Percentiles rank a stretch among this genome's conserved stretches.
phyloP scores from a whole-genome alignment of 2,888 invertebrate species.

The Parthenolecanium corni region DNA sequence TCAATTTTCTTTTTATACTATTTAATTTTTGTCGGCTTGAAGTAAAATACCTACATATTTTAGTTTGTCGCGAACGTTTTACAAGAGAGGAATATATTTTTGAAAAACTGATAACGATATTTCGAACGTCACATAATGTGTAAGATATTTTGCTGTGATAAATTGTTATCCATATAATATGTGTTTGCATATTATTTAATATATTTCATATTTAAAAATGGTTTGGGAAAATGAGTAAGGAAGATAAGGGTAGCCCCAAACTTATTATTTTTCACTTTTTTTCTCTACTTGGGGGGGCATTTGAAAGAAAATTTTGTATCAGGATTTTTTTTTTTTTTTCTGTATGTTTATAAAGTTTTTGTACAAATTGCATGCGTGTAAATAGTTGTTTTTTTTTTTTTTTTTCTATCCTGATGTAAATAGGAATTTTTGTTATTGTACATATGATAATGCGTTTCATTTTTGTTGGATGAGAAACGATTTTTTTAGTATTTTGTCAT shows the following conservation, averaged over 20 bases:
- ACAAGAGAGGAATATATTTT: too few species aligned
- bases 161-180: neutral
- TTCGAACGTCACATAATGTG: too few species aligned
- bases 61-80: too few species aligned
- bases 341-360: neutral
- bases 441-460: constrained; percentile 1
- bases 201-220: too few species aligned
- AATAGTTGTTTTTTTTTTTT: neutral
- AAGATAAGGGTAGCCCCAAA: too few species aligned
- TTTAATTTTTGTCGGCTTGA: neutral
- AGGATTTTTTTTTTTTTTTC: neutral
- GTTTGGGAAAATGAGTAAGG: too few species aligned
- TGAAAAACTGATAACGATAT: too few species aligned
- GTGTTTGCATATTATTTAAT: too few species aligned
- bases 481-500: neutral
- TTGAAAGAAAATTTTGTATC: too few species aligned
- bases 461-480: neutral
- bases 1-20: neutral
- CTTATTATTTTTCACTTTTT: neutral
- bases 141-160: constrained; percentile 1
- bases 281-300: neutral
- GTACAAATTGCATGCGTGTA: constrained; percentile 1
- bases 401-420: neutral
- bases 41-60: too few species aligned
- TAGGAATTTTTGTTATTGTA: neutral